Conservation (phyloP, 2,113 vertebrate species). For the Cairina moschata region DNA sequence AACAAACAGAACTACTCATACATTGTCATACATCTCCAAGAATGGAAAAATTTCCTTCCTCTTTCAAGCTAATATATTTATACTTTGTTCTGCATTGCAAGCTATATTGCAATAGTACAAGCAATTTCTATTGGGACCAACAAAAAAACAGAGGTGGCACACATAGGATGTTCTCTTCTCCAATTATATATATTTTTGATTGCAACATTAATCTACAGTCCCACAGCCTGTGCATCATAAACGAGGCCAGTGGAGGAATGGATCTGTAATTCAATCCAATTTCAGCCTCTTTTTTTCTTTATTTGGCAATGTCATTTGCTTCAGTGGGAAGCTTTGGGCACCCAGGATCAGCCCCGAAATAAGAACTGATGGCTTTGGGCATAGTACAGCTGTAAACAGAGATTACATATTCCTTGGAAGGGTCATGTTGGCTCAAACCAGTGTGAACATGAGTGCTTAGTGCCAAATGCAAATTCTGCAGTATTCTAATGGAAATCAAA, state of each 20-base stretch:
- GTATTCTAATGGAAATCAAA: slow-evolving; percentile 45
- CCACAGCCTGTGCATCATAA: not conserved
- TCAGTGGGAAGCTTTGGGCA: not conserved
- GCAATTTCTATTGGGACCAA: not conserved
- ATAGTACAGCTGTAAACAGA: not conserved
- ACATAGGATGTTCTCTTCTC: not conserved
- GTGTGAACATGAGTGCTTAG: not conserved
- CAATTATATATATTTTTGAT: not conserved
- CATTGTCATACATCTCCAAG: not conserved
- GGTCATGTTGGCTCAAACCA: not conserved
- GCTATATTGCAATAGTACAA: not conserved
- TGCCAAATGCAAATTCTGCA: slow-evolving; percentile 35
- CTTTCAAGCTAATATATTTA: not conserved
- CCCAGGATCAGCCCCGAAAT: not conserved
- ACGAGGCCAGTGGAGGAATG: not conserved
- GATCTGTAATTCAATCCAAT: not conserved
- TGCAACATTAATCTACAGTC: not conserved
- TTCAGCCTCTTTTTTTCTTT: not conserved
- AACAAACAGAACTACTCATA: not conserved
- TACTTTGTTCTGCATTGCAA: not conserved
- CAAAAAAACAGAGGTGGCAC: not conserved
- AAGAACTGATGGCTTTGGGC: not conserved
- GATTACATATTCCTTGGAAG: slow-evolving; percentile 13
- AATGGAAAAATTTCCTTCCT: not conserved
- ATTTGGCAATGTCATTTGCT: not conserved